Percentiles rank a stretch among this genome's conserved stretches.
Evolutionary conservation across 2,797 vertebrate genomes (phyloP).

Genomic region (Bufotes viridis): DNA sequence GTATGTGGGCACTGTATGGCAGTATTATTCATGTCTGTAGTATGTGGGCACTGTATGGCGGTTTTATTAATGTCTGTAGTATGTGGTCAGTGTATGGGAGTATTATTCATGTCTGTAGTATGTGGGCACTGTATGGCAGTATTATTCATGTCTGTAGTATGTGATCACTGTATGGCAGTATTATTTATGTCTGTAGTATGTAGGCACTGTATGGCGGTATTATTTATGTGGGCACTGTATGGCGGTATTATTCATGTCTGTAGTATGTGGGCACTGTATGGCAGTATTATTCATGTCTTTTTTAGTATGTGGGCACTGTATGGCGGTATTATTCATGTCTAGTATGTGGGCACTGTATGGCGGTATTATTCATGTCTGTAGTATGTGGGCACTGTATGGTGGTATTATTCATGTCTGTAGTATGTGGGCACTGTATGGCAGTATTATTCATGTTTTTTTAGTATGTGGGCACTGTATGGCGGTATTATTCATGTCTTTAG

Average conservation of each 20-base stretch:
- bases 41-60: not conserved
- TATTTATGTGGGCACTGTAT: not conserved
- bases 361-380: not conserved
- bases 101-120: not conserved
- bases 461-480: not conserved
- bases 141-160: too few species aligned
- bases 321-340: not conserved
- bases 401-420: not conserved
- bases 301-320: not conserved
- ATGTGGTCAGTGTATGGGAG: not conserved
- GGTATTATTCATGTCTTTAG: not conserved
- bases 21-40: not conserved
- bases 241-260: not conserved
- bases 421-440: not conserved
- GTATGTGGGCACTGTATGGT: not conserved
- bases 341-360: not conserved
- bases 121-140: not conserved
- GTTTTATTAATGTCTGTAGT: not conserved
- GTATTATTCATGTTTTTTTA: not conserved
- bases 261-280: not conserved
- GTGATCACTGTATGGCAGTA: not conserved
- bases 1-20: not conserved
- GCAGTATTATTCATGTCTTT: not conserved
- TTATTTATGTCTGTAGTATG: not conserved
- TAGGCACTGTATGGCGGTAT: not conserved